Conservation (phyloP, 2,113 vertebrate species). For the Aplodontia rufa region DNA sequence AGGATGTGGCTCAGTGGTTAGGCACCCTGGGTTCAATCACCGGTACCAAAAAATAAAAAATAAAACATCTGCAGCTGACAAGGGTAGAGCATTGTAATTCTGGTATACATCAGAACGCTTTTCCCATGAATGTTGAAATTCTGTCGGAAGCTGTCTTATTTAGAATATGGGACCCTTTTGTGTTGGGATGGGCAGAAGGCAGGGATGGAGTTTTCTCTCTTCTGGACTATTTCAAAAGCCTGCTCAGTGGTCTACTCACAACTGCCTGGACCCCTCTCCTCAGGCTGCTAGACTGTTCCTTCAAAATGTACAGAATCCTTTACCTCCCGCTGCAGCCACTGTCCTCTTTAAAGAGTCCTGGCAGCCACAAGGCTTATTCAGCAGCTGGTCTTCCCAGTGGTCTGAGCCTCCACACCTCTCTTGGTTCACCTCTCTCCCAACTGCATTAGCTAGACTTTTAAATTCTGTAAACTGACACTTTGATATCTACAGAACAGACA, state of each 20-base stretch:
- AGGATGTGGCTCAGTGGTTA: too few relatives aligned
- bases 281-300: neutral
- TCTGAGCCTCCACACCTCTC: neutral
- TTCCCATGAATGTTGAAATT: neutral
- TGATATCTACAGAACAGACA: neutral
- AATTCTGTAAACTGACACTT: neutral
- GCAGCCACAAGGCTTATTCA: fast-evolving
- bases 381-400: neutral
- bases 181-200: neutral
- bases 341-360: neutral
- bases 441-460: too few relatives aligned
- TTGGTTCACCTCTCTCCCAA: neutral
- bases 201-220: neutral
- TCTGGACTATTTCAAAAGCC: neutral
- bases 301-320: neutral
- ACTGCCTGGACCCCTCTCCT: neutral
- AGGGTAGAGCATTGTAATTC: neutral
- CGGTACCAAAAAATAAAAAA: too few relatives aligned
- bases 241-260: neutral
- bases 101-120: neutral
- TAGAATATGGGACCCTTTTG: neutral
- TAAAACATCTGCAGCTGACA: neutral
- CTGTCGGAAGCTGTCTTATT: neutral
- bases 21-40: too few relatives aligned
- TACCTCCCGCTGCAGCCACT: too few relatives aligned